Evolutionary conservation across 92 coral and sea anemone species (phyloP).

Genomic region (Parazoanthus swiftii): DNA sequence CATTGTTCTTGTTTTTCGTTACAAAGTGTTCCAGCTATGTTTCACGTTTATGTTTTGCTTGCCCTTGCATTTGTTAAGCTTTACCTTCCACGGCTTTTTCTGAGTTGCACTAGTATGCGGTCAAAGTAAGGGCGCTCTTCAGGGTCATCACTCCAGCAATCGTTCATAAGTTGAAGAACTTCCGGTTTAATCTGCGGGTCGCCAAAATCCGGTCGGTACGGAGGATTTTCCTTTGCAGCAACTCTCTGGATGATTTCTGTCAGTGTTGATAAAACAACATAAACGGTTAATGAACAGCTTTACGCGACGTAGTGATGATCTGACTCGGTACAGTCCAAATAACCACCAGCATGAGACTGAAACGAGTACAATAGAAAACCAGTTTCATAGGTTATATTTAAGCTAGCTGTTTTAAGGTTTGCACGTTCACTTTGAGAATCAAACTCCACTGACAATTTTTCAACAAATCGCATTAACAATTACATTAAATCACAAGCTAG

Average conservation of each 20-base stretch:
- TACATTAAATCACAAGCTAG: too few species aligned
- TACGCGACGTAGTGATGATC: background rate
- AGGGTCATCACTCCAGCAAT: conserved; percentile 68
- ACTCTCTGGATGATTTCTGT: conserved; percentile 81
- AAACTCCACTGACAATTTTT: too few species aligned
- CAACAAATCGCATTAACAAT: too few species aligned
- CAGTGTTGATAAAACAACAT: background rate
- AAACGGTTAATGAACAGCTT: too few species aligned
- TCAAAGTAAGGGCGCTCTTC: conserved; percentile 69
- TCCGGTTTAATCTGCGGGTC: conserved; percentile 52
- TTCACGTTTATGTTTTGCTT: background rate
- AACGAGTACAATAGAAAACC: too few species aligned
- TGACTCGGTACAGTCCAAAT: too few species aligned
- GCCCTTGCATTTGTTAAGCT: background rate
- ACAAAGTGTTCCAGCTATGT: background rate
- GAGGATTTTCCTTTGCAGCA: conserved; percentile 63
- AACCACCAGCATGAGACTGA: too few species aligned
- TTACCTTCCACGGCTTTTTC: conserved; percentile 61
- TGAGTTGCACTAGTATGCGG: conserved; percentile 54
- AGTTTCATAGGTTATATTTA: too few species aligned
- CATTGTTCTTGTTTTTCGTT: too few species aligned
- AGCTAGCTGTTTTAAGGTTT: too few species aligned
- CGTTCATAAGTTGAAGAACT: conserved; percentile 57
- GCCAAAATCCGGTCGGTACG: conserved; percentile 62
- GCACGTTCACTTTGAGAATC: too few species aligned